Evolutionary conservation across 2,113 vertebrate species (phyloP), one percentile per base, ranked within the genome.

Genomic region (Neodon shergylaensis): DNA sequence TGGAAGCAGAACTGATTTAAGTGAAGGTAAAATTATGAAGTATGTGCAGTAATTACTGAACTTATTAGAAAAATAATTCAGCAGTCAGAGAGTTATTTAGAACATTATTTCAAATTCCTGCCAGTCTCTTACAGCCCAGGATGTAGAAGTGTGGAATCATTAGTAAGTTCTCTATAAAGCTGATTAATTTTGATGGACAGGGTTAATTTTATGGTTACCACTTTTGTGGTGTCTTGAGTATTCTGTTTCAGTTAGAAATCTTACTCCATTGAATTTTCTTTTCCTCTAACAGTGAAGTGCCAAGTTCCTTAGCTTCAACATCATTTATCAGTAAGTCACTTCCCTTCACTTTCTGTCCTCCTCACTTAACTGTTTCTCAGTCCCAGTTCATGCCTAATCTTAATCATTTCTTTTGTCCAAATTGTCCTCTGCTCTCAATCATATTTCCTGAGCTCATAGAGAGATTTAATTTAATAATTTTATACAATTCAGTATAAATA

Each of bases 11-110:
- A 96, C 94, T 93, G 87, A 91, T 92, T 96, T 94, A 95, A 94
- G 65, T 61, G 78, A 94, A 82, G 68, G 44, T 92, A 95, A 92
- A 95, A 83, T 5, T 76, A 92, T 91, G 54, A 96, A 97, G 68
- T 86, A 95, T 95, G n/a, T 76, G 49, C 39, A 94, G 92, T 90
- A 96, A 97, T 96, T 95, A 95, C 68, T 73, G 66, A 97, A 84
- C 78, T 98, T 97, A 97, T 97, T 95, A 94, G 76, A 94, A 97
- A 96, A 97, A 95, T 97, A 95, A 96, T 94, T 97, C 89, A 96
- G 44, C 9, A 83, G 66, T 94, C 88, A 65, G 61, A 95, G 85
- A 94, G 89, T 95, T 96, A 95, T 95, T 96, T 97, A 94, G 88
- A 92, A 22, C 33, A 65, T 82, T 94, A 95, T 94, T 94, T 96